Conservation (phyloP, 2,888 invertebrate genomes). For the Microctonus brassicae region DNA sequence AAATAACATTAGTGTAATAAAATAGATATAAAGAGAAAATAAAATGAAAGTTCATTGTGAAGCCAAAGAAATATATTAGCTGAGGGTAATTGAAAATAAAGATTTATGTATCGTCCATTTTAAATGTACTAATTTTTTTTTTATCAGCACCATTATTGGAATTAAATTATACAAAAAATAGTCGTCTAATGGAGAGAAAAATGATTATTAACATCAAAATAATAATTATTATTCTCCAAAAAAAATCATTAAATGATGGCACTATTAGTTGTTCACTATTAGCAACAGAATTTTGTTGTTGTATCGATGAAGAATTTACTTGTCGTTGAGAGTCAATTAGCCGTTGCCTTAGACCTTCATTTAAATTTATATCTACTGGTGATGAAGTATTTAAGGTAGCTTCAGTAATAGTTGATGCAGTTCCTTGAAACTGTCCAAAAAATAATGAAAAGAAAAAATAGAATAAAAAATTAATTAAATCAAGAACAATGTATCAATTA, state of each 20-base stretch:
- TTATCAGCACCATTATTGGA: slow-evolving; percentile 5
- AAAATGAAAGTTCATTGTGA: neutral
- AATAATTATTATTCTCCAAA: slow-evolving; percentile 71
- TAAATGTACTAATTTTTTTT: neutral
- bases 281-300: slow-evolving; percentile 64
- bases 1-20: neutral
- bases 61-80: slow-evolving; percentile 4
- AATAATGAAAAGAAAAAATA: neutral
- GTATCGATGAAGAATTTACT: slow-evolving; percentile 47
- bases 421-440: slow-evolving; percentile 57
- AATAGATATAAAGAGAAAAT: neutral
- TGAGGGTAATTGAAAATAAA: neutral
- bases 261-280: slow-evolving; percentile 58
- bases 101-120: neutral
- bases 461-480: no score
- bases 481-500: neutral
- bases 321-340: slow-evolving; percentile 50
- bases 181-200: slow-evolving; percentile 70
- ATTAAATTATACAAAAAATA: slow-evolving; percentile 68
- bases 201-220: slow-evolving; percentile 70
- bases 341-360: slow-evolving; percentile 58
- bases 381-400: slow-evolving; percentile 42
- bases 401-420: slow-evolving; percentile 49
- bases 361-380: slow-evolving; percentile 40
- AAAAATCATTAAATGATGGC: slow-evolving; percentile 69